These are phyloP conservation scores for Zingel zingel DNA, from an alignment of 2,113 vertebrate genomes.

Conservation along the genomic window DNA sequence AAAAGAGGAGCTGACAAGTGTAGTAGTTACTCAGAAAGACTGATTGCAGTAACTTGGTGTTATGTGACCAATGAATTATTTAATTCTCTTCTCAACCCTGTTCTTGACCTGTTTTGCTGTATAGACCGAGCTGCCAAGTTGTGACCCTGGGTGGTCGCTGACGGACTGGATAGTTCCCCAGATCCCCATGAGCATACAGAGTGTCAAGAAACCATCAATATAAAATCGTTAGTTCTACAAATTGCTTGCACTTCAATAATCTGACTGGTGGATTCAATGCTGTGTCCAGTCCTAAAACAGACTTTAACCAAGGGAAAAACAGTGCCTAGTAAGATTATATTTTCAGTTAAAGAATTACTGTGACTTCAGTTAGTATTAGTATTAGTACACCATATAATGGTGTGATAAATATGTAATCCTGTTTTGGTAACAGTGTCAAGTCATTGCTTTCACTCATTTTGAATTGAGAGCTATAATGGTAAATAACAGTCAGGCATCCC, in stretches of 20 bases:
- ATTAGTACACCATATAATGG: neutral
- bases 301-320: neutral
- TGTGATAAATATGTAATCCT: neutral
- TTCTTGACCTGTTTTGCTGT: neutral
- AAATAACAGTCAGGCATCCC: neutral
- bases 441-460: neutral
- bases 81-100: neutral
- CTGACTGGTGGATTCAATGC: neutral
- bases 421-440: neutral
- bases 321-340: neutral
- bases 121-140: neutral
- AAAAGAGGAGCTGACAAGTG: neutral
- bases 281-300: neutral
- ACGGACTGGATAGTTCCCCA: conserved; percentile 7
- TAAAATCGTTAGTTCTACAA: conserved; percentile 39
- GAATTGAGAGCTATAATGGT: neutral
- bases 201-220: conserved; percentile 12
- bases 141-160: conserved; percentile 10
- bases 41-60: neutral
- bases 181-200: conserved; percentile 21
- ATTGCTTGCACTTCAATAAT: conserved; percentile 44
- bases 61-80: conserved; percentile 34
- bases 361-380: conserved; percentile 5
- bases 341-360: neutral
- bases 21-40: neutral